Evolutionary conservation across 2,113 vertebrate species (phyloP), one percentile per base, ranked within the genome.

Genomic region (Caranx ignobilis): DNA sequence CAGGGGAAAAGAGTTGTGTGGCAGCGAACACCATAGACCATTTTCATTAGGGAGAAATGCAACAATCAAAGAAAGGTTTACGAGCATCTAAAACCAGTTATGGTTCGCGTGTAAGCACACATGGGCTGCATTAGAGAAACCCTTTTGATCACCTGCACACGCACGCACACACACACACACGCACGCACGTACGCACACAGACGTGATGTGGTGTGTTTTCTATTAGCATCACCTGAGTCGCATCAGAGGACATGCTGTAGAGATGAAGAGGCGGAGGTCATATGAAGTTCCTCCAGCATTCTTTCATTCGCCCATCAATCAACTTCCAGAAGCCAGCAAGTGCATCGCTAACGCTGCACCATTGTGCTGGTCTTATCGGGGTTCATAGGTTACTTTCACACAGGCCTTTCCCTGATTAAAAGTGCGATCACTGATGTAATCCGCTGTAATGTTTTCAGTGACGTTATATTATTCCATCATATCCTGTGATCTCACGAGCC

Each of bases 141-240:
- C 32, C 34, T 59, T 91, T 87, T 82, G 72, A 86, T 89, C 88
- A 88, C 73, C 62, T 84, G 81, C 66, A 6, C 6, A 1, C 4
- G 11, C 62, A 68, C 73, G 65, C 71, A 76, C 62, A 43, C 71
- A 71, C 50, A 59, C 67, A 66, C 19, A 63, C 26, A 65, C 1
- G 26, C 26, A 26, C 26, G 26, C 26, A 26, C 26, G 26, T 1
- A 26, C 26, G 26, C 67, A 80, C 63, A 50, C 31, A 67, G 57
- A 75, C 57, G 63, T 26, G 54, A 66, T 12, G 66, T n/a, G 75
- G 45, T 26, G 3, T 76, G 80, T 71, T 87, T 82, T 56, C 48
- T 37, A 73, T 86, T 80, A 79, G 71, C 32, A 39, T 72, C 79
- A 89, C 83, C 83, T 77, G 79, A 75, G 74, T 72, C 52, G 2